Conservation (phyloP, 1,140 invertebrate species). For the Heliconius hewitsoni region DNA sequence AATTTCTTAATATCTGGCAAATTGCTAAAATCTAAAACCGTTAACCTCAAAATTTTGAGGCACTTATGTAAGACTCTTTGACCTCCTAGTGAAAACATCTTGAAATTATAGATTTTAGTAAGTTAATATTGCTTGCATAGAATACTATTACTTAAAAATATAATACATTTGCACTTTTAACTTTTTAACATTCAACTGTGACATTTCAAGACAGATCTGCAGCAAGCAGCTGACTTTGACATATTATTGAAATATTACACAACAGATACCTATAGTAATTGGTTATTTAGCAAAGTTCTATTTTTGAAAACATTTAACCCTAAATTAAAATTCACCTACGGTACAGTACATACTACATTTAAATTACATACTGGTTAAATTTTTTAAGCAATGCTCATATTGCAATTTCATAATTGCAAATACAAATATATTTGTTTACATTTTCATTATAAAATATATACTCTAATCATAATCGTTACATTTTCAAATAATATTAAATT, state of each 20-base stretch:
- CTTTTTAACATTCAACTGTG: slow-evolving; percentile 23
- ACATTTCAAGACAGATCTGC: slow-evolving; percentile 28
- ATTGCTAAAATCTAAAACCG: slow-evolving; percentile 65
- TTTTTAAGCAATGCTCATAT: too few relatives aligned
- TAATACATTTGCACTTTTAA: slow-evolving; percentile 12
- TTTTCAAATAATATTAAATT: too few relatives aligned
- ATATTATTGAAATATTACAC: not conserved
- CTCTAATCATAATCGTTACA: too few relatives aligned
- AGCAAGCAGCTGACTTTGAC: slow-evolving; percentile 47
- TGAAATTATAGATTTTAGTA: not conserved
- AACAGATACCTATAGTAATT: not conserved
- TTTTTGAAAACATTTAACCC: not conserved
- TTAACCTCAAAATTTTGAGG: slow-evolving; percentile 80
- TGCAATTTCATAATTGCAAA: too few relatives aligned
- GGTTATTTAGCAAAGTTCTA: not conserved
- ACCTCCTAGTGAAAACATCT: slow-evolving; percentile 63
- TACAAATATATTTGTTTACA: too few relatives aligned
- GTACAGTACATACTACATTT: too few relatives aligned
- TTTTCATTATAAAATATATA: too few relatives aligned
- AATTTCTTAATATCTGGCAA: slow-evolving; percentile 74
- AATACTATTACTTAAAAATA: slow-evolving; percentile 19
- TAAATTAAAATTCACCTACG: not conserved
- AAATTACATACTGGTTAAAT: not conserved
- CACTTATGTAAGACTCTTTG: slow-evolving; percentile 72
- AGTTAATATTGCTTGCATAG: slow-evolving; percentile 13